Evolutionary conservation across 2,113 vertebrate genomes (phyloP).

Genomic region (Centropus bengalensis): DNA sequence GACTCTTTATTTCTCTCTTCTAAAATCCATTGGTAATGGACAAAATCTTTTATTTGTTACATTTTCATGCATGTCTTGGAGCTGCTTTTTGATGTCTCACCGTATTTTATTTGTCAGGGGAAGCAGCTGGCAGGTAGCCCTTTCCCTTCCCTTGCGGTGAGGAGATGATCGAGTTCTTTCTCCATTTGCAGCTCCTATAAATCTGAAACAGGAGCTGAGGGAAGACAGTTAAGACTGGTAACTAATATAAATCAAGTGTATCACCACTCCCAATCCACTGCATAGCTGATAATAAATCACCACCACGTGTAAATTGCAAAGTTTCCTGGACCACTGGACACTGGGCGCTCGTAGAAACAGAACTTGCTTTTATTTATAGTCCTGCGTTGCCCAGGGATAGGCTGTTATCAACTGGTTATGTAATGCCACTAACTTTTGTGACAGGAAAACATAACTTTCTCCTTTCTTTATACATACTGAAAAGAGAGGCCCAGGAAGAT

Average conservation of each 20-base stretch:
- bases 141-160: slow-evolving; percentile 74
- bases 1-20: slow-evolving; percentile 83
- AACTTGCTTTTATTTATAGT: not conserved
- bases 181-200: slow-evolving; percentile 23
- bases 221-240: not conserved
- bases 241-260: not conserved
- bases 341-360: not conserved
- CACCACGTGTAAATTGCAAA: not conserved
- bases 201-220: not conserved
- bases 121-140: slow-evolving; percentile 66
- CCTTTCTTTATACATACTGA: not conserved
- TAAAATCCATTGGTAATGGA: slow-evolving; percentile 80
- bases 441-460: not conserved
- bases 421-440: not conserved
- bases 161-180: slow-evolving; percentile 65
- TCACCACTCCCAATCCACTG: not conserved
- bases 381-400: not conserved
- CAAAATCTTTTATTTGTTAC: slow-evolving; percentile 75
- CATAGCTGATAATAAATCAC: not conserved
- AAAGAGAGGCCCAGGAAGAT: not conserved
- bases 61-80: slow-evolving; percentile 63
- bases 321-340: not conserved
- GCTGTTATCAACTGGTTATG: not conserved
- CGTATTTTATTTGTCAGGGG: slow-evolving; percentile 70
- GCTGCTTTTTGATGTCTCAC: slow-evolving; percentile 51